phyloP scores from a whole-genome alignment of 2,888 invertebrate species.

The Piscicola geometra region DNA sequence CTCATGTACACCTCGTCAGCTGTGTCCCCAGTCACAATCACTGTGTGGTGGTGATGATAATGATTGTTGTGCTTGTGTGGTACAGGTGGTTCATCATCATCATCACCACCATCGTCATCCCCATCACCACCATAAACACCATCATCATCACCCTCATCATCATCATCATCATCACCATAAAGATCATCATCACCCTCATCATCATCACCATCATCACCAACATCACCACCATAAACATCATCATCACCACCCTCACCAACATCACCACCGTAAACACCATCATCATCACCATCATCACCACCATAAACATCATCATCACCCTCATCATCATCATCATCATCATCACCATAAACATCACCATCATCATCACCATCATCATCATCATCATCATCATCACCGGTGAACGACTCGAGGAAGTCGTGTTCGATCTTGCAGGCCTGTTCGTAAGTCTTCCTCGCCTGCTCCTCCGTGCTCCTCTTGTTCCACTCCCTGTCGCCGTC shows the following conservation, averaged over 20 bases:
- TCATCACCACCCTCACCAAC: background rate
- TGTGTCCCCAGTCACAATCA: slow-evolving; percentile 92
- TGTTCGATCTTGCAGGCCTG: slow-evolving; percentile 94
- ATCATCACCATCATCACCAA: slow-evolving; percentile 1
- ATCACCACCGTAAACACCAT: too few species aligned
- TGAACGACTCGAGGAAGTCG: slow-evolving; percentile 72
- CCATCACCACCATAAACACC: background rate
- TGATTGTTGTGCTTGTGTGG: too few species aligned
- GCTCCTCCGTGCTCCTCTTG: slow-evolving; percentile 70
- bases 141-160: background rate
- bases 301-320: too few species aligned
- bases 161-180: background rate
- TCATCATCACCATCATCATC: too few species aligned
- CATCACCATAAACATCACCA: too few species aligned
- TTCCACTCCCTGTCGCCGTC: slow-evolving; percentile 42
- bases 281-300: too few species aligned
- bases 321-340: too few species aligned
- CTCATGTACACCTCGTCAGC: slow-evolving; percentile 93
- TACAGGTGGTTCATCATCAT: too few species aligned
- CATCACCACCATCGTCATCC: background rate
- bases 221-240: background rate
- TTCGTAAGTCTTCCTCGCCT: slow-evolving; percentile 93
- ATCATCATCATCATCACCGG: slow-evolving; percentile 45
- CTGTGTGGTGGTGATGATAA: too few species aligned
- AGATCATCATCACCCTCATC: too few species aligned